Percentiles rank a stretch among this genome's conserved stretches.
Evolutionary conservation across 2,113 vertebrate species (phyloP).

Genomic region (Poeciliopsis turrubarensis): DNA sequence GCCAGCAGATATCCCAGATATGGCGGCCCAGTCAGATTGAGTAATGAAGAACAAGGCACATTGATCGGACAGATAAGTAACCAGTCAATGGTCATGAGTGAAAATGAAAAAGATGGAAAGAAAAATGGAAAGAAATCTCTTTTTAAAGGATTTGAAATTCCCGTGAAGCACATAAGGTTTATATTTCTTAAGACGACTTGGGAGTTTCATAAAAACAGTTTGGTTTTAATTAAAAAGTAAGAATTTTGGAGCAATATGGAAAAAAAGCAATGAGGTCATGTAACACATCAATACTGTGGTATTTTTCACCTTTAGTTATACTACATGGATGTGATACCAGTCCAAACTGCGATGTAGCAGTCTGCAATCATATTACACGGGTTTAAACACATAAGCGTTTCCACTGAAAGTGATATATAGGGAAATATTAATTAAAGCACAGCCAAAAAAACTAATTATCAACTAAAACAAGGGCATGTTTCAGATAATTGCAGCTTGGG

Average conservation of each 20-base stretch:
- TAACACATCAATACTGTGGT: background rate
- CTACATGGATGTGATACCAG: background rate
- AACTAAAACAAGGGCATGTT: background rate
- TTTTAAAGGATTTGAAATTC: background rate
- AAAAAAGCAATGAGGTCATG: no score
- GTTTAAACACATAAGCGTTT: background rate
- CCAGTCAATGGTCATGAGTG: background rate
- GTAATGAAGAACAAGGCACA: background rate
- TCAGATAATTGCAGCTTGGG: constrained; percentile 2
- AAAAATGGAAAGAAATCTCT: background rate
- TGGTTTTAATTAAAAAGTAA: no score
- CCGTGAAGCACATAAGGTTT: background rate
- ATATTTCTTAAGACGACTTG: background rate
- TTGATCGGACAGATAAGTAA: background rate
- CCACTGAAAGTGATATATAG: background rate
- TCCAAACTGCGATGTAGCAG: background rate
- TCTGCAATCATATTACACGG: background rate
- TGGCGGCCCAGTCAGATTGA: background rate
- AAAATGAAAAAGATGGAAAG: background rate
- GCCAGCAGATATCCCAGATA: background rate
- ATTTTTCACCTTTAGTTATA: background rate
- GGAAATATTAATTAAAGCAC: constrained; percentile 1
- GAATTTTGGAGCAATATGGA: no score
- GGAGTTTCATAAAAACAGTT: no score
- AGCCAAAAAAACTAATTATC: constrained; percentile 20